Evolutionary conservation across 2,113 vertebrate species (phyloP).

Genomic region (Jaculus jaculus): DNA sequence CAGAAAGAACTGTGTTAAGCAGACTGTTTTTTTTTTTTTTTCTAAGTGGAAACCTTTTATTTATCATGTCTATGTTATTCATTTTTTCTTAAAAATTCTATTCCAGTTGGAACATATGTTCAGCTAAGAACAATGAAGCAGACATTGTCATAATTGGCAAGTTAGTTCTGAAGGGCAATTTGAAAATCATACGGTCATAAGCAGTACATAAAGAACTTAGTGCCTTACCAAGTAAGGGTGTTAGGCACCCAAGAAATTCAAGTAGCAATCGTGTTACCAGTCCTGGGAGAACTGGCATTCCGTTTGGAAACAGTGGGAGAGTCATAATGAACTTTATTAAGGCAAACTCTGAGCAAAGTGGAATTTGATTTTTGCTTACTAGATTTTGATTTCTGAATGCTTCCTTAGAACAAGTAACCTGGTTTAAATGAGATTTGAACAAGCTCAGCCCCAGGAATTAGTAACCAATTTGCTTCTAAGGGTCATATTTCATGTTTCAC

Average conservation of each 20-base stretch:
- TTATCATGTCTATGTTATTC: conserved; percentile 36
- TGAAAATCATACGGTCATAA: conserved; percentile 34
- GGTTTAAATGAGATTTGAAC: conserved; percentile 49
- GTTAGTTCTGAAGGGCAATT: conserved; percentile 50
- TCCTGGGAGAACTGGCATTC: background rate
- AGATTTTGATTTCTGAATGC: conserved; percentile 39
- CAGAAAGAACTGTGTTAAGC: conserved; percentile 64
- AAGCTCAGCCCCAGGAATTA: conserved; percentile 44
- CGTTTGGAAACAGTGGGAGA: background rate
- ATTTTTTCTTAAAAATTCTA: conserved; percentile 63
- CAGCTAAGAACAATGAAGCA: background rate
- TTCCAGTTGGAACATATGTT: conserved; percentile 30
- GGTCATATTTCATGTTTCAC: conserved; percentile 69
- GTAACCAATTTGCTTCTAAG: conserved; percentile 49
- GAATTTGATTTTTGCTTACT: conserved; percentile 40
- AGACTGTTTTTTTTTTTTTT: conserved; percentile 20
- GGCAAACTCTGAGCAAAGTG: background rate
- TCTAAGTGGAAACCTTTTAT: conserved; percentile 76
- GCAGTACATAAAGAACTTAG: rapidly evolving
- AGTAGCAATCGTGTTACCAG: background rate
- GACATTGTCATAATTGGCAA: conserved; percentile 35
- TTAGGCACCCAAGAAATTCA: background rate
- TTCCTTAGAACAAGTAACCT: conserved; percentile 30
- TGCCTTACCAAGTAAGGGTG: background rate
- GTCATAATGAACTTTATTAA: conserved; percentile 34